A percentile compares a stretch with the other conserved stretches of the same genome.
Conservation (phyloP, 1,140 invertebrate genomes). For the Heliconius hewitsoni region DNA sequence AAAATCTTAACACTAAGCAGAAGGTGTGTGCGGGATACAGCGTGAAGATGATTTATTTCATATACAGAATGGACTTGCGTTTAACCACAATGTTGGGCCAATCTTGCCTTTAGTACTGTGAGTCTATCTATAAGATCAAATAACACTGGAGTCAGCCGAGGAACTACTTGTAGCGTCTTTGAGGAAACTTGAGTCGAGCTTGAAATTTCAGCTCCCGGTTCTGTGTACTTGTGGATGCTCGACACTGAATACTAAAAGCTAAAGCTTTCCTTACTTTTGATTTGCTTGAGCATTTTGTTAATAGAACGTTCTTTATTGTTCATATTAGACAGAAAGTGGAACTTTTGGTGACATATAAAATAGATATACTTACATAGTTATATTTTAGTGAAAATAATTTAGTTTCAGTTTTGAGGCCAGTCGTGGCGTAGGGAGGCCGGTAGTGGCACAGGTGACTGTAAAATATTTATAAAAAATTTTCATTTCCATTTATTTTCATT, state of each 20-base stretch:
- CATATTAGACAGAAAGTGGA: too few relatives aligned
- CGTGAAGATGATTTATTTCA: background rate
- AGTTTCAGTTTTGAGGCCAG: too few relatives aligned
- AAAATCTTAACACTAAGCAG: too few relatives aligned
- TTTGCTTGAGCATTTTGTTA: background rate
- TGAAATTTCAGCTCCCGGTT: background rate
- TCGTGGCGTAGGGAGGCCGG: too few relatives aligned
- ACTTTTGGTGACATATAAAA: too few relatives aligned
- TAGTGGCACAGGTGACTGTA: too few relatives aligned
- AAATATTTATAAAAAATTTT: too few relatives aligned
- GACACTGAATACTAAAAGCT: background rate
- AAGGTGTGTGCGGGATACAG: too few relatives aligned
- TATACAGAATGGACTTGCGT: background rate
- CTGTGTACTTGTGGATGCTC: background rate
- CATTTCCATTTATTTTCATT: too few relatives aligned
- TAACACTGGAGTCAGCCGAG: background rate
- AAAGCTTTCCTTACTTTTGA: background rate
- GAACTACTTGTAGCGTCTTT: slow-evolving; percentile 9
- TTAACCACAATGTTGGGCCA: background rate
- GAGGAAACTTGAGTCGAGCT: background rate
- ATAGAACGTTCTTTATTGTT: background rate
- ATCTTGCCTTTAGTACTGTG: background rate
- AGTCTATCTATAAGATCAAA: background rate
- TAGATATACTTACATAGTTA: too few relatives aligned
- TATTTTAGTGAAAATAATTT: too few relatives aligned